phyloP scores from a whole-genome alignment of 2,888 invertebrate species.

The Macrosiphum euphorbiae region DNA sequence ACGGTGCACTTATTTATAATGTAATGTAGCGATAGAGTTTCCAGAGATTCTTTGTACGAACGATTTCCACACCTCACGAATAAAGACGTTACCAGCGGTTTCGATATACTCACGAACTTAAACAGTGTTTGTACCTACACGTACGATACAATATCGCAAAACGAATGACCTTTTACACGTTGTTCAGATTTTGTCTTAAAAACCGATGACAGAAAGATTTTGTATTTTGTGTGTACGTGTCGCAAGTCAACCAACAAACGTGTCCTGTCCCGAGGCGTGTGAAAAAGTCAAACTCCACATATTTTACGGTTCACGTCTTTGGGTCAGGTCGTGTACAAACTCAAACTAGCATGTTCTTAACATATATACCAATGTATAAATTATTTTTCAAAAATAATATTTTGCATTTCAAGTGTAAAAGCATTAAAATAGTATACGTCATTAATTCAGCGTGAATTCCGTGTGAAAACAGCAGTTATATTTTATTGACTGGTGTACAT shows the following conservation, averaged over 20 bases:
- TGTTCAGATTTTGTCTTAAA: not conserved
- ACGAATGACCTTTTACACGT: not conserved
- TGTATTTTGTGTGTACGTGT: not conserved
- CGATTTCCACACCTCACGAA: not conserved
- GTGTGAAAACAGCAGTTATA: not conserved
- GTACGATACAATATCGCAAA: not conserved
- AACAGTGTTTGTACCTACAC: not conserved
- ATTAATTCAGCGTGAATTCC: not conserved
- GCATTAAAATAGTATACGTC: not conserved
- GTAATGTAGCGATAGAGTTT: not conserved
- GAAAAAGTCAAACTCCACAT: not conserved
- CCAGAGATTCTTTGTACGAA: not conserved
- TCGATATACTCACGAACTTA: not conserved
- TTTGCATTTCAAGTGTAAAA: not conserved
- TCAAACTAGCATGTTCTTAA: not conserved
- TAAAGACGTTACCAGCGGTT: not conserved
- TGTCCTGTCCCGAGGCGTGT: not conserved
- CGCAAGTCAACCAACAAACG: not conserved
- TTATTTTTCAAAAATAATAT: not conserved
- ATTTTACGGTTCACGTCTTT: not conserved
- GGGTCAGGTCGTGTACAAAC: not conserved
- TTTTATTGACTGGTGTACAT: not conserved
- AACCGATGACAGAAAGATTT: not conserved
- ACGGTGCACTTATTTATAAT: not conserved
- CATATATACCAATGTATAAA: not conserved